Evolutionary conservation across 30 jellyfish, hydroid and myxozoan genomes (phyloP).

Genomic region (Clytia hemisphaerica): DNA sequence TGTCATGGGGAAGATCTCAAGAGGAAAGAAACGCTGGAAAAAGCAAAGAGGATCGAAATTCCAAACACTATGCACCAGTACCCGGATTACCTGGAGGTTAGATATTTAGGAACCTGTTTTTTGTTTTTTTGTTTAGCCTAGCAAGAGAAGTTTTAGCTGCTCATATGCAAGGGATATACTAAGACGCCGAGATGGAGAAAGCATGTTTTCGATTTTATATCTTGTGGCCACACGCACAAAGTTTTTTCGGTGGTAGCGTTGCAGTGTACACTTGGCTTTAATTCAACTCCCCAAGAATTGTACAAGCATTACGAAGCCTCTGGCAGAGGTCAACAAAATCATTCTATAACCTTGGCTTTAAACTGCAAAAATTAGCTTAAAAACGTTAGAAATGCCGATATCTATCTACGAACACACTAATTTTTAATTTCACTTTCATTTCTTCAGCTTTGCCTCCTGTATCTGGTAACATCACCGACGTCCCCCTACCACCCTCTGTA

Average conservation of each 20-base stretch:
- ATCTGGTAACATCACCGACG: slow-evolving; percentile 40
- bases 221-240: no score
- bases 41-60: slow-evolving; percentile 42
- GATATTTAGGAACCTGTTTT: no score
- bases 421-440: neutral
- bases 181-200: no score
- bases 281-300: neutral
- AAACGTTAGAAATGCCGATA: no score
- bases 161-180: no score
- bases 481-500: slow-evolving; percentile 21
- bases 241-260: no score
- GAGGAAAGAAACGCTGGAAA: slow-evolving; percentile 68
- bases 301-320: neutral
- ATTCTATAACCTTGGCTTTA: no score
- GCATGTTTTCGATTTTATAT: no score
- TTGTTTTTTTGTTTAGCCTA: no score
- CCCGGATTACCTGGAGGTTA: slow-evolving; percentile 95
- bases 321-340: no score
- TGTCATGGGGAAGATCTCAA: slow-evolving; percentile 90
- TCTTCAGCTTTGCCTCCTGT: slow-evolving; percentile 67
- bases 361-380: no score
- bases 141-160: no score
- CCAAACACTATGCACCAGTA: slow-evolving; percentile 56
- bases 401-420: neutral
- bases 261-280: neutral